Percentiles rank a stretch among this genome's conserved stretches.
Evolutionary conservation across 1,140 invertebrate genomes (phyloP).

Genomic region (Zaprionus inermis): DNA sequence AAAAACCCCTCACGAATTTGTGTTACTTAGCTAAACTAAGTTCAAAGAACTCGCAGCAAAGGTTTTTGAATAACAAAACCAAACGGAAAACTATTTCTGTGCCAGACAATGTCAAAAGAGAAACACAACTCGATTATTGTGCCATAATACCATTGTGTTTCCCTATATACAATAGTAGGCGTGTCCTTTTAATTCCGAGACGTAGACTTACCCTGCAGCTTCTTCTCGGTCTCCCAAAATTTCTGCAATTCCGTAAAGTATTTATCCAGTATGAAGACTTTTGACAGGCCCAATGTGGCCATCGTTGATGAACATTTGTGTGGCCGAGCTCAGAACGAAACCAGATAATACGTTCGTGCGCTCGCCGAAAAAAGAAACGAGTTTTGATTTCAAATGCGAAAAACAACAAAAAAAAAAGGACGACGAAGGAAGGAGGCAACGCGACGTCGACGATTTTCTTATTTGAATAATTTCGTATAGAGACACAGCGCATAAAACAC

Average conservation of each 20-base stretch:
- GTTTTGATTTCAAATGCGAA: slow-evolving; percentile 55
- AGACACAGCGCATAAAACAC: slow-evolving; percentile 46
- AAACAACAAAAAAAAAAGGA: slow-evolving; percentile 46
- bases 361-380: slow-evolving; percentile 47
- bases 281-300: slow-evolving; percentile 95
- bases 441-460: slow-evolving; percentile 66
- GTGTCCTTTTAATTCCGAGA: background rate
- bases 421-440: slow-evolving; percentile 30
- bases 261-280: slow-evolving; percentile 98
- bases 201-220: slow-evolving; percentile 92
- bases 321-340: slow-evolving; percentile 50
- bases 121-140: too few relatives aligned
- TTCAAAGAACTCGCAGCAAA: slow-evolving; percentile 23
- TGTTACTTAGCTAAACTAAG: too few relatives aligned
- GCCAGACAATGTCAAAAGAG: slow-evolving; percentile 43
- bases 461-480: slow-evolving; percentile 79
- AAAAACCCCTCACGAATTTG: too few relatives aligned
- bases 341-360: slow-evolving; percentile 35
- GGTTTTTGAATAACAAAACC: background rate
- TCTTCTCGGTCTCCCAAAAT: slow-evolving; percentile 98
- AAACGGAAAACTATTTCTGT: background rate
- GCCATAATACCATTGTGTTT: too few relatives aligned
- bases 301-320: slow-evolving; percentile 83
- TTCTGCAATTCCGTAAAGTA: slow-evolving; percentile 98
- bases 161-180: background rate